These are phyloP conservation scores for Chaenocephalus aceratus DNA, from an alignment of 2,113 vertebrate species.

Conservation along the genomic window DNA sequence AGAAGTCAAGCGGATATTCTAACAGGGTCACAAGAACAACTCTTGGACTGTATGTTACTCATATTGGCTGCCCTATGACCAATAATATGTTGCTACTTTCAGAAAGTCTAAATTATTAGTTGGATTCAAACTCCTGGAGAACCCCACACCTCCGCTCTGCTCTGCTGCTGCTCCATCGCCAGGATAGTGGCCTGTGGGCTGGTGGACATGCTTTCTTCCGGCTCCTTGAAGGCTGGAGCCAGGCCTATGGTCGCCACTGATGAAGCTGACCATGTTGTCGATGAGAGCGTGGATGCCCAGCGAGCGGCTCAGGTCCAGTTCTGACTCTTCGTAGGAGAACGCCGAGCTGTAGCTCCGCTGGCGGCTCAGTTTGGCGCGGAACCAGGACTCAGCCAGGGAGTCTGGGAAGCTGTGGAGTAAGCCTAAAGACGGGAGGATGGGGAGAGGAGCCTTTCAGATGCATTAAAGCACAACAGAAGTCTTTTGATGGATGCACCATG, in stretches of 20 bases:
- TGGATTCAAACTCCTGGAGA: background rate
- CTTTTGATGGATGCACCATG: constrained; percentile 27
- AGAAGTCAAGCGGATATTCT: background rate
- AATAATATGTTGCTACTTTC: background rate
- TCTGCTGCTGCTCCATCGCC: constrained; percentile 97
- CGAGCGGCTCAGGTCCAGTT: constrained; percentile 90
- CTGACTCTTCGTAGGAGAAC: constrained; percentile 88
- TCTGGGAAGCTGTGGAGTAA: constrained; percentile 84
- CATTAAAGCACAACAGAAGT: background rate
- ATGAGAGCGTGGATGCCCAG: constrained; percentile 92
- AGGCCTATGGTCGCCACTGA: constrained; percentile 93
- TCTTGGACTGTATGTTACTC: background rate
- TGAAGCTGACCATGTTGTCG: constrained; percentile 95
- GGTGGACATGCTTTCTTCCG: constrained; percentile 95
- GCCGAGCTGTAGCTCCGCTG: constrained; percentile 87
- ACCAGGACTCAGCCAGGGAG: constrained; percentile 92
- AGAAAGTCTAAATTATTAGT: background rate
- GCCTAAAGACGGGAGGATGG: constrained; percentile 58
- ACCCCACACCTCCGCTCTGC: constrained; percentile 90
- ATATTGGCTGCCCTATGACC: background rate
- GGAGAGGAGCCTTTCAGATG: constrained; percentile 44
- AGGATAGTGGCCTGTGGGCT: constrained; percentile 92
- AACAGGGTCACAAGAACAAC: background rate
- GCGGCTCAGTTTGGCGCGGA: constrained; percentile 88
- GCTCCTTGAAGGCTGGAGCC: constrained; percentile 93